Conservation (phyloP, 2,888 invertebrate species). For the Hydriomena furcata region DNA sequence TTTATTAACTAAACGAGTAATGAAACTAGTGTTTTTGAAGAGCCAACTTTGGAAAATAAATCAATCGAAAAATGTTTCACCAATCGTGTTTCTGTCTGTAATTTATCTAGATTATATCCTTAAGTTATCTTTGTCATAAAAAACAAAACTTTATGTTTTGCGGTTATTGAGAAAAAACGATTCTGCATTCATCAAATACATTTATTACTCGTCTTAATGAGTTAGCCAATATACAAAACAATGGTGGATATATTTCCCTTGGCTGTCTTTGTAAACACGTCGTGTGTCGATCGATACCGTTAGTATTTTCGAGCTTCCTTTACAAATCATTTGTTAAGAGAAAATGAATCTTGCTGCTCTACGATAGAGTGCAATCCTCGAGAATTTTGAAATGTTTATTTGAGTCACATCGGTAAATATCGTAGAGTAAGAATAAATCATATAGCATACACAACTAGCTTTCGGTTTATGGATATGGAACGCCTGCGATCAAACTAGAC, state of each 20-base stretch:
- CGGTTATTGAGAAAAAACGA: too few relatives aligned
- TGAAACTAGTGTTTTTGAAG: too few relatives aligned
- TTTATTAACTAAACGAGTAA: too few relatives aligned
- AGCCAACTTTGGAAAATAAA: too few relatives aligned
- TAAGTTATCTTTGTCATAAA: too few relatives aligned
- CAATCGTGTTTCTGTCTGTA: too few relatives aligned
- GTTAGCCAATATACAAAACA: background rate
- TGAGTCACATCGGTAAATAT: constrained; percentile 14
- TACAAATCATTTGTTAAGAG: constrained; percentile 3
- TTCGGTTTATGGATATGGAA: too few relatives aligned
- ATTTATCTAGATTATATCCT: too few relatives aligned
- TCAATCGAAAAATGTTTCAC: too few relatives aligned
- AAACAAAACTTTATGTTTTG: too few relatives aligned
- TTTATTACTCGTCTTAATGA: background rate
- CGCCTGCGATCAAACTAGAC: too few relatives aligned
- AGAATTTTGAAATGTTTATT: constrained; percentile 4
- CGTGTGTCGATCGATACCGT: constrained; percentile 14
- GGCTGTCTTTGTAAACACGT: constrained; percentile 18
- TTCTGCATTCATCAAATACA: too few relatives aligned
- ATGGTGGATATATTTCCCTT: constrained; percentile 2
- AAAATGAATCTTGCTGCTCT: constrained; percentile 3
- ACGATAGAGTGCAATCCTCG: constrained; percentile 1
- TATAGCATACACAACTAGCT: background rate
- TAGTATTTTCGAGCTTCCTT: constrained; percentile 12
- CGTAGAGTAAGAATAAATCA: constrained; percentile 6